phyloP scores from a whole-genome alignment of 2,797 vertebrate genomes.

The Coendou prehensilis region DNA sequence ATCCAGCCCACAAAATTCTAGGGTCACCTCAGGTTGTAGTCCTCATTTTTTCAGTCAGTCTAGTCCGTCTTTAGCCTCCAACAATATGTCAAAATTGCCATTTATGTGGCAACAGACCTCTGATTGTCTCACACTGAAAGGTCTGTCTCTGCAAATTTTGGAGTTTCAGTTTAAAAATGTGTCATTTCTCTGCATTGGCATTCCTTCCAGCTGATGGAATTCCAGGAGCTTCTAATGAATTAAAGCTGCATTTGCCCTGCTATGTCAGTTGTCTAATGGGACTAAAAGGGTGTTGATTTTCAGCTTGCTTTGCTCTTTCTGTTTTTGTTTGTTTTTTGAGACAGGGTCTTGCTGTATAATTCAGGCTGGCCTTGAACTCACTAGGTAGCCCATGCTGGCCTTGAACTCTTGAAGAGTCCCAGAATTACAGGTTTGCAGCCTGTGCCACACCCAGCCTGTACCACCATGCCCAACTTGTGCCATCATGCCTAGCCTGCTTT shows the following conservation, averaged over 20 bases:
- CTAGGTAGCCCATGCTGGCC: background rate
- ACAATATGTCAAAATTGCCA: background rate
- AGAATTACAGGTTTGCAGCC: accelerated
- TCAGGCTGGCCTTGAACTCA: background rate
- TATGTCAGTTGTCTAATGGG: background rate
- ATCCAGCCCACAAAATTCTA: background rate
- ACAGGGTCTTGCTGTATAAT: background rate
- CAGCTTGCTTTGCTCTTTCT: background rate
- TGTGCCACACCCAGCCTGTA: no score
- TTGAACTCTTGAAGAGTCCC: background rate
- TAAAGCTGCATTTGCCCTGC: slow-evolving; percentile 42
- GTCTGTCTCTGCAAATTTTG: background rate
- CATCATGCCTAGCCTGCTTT: background rate
- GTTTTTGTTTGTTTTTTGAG: background rate
- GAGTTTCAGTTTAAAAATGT: background rate
- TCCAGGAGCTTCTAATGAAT: slow-evolving; percentile 63
- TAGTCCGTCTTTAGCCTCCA: background rate
- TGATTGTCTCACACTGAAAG: background rate
- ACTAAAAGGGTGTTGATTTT: background rate
- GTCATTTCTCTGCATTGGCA: slow-evolving; percentile 6
- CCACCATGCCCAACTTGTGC: background rate
- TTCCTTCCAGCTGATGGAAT: slow-evolving; percentile 46
- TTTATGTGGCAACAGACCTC: no score
- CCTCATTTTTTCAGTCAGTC: background rate
- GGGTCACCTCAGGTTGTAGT: background rate